Base-by-base conservation (phyloP, 2,888 invertebrate genomes). In the Gastracanthus pulcherrimus region DNA sequence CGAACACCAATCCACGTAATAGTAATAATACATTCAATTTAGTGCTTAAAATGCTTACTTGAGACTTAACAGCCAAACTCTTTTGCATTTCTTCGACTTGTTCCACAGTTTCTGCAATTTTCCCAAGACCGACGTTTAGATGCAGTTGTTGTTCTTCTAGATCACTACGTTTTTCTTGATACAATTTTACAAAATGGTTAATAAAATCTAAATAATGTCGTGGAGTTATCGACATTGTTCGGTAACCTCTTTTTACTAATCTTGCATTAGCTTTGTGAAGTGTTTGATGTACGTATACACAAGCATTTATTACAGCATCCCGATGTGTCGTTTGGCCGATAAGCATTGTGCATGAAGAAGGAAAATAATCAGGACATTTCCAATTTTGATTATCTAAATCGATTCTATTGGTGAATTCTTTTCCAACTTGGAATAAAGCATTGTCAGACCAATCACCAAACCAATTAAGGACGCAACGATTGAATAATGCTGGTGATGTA, bases 71-170 rank as follows among this genome's bases (percentile, higher is more conserved):
- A 64, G 98, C 99, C 81, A 99, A 94, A 81, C 98, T 98, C 92
- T 98, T 99, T 91, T 99, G 99, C 96, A 99, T 97, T 91, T 99
- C 99, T 91, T 99, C 99, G 16, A 99, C 99, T 92, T 99, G 99
- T 88, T 99, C 98, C 16, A 99, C 98, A 7, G 99, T 99, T 92
- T 99, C 99, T 0, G 98, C 97, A 86, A 99, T 99, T 93, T 99
- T 99, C 89, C 97, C 97, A 80, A 99, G 94, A 91, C 99, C 99
- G 64, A 99, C 99, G 92, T 99, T 99, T 89, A 99, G 93, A 92
- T 99, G 99, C 29, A 99, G 93, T 91, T 99, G 99, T 89, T 99
- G 99, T 89, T 99, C 99, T 91, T 99, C 99, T 77, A 99, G 93
- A 92, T 99, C 99, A 3, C 98, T 97, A 55, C 99, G 95, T 92